Evolutionary conservation across 2,888 invertebrate genomes (phyloP), one percentile per base, ranked within the genome.

Genomic region (Lymantria dispar): DNA sequence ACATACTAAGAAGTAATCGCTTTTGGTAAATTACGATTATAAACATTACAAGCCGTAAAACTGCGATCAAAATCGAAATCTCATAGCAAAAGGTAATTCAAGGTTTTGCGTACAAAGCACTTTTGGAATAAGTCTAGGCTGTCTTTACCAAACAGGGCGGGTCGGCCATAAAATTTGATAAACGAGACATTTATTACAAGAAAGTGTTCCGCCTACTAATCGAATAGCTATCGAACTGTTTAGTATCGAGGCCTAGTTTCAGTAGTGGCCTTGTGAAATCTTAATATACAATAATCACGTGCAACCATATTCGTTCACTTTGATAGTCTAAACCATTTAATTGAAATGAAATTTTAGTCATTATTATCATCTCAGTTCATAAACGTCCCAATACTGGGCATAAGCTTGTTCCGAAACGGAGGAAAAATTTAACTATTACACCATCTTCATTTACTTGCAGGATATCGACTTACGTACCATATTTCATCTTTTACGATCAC

Each of bases 81-180:
- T 8, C 36, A 14, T 29, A 45, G 37, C 43, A 50, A 43, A 45
- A 50, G 33, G 43, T 38, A 13, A 7, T 43, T n/a, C n/a, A 36
- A 40, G 41, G 33, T 47, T 51, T 47, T 43, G 40, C 48, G 38
- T 42, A 37, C 13, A 39, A 43, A 39, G 41, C 40, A 51, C 39
- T 50, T 42, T 14, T 22, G 36, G 12, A 47, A 51, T 45, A 29
- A 52, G 45, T 39, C 48, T 48, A 52, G 52, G 48, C 36, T 47
- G 30, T 29, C 55, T 58, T 59, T 48, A 46, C 55, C 31, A 56
- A 49, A 47, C 42, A 52, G 51, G 67, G 63, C 58, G 66, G 69
- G 65, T 60, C 69, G 58, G 54, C 70, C 76, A 76, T 80, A 78
- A 79, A 80, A 68, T 78, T 75, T 78, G 79, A 78, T 73, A 76